Evolutionary conservation across 1,140 invertebrate species (phyloP), one percentile per base, ranked within the genome.

Genomic region (Theocolax elegans): DNA sequence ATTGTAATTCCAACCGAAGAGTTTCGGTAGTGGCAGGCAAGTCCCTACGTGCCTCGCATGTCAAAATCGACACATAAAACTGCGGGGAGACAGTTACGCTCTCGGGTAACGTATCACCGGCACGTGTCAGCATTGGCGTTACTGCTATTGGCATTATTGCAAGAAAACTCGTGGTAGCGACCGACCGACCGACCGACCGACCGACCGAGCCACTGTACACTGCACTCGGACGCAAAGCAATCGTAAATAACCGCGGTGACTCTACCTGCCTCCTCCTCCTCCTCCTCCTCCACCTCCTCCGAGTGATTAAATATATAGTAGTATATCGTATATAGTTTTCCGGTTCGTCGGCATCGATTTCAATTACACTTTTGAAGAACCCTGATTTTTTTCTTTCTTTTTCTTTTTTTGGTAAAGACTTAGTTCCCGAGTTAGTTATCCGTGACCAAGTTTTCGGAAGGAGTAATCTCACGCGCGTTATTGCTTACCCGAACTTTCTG

Each of bases 21-120:
- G 80, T 84, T 83, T 85, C 81, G 79, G 78, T 81, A 84, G 82
- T 79, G 80, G 82, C 81, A 85, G 80, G 82, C 81, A 85, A 84
- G 81, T 82, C 62, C 38, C 75, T 85, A 86, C 84, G 84, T 86
- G 85, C 77, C 59, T 27, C 67, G 85, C 78, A 78, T 85, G 79
- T 84, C 84, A 86, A 85, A 81, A 84, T 84, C 81, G 83, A 82
- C 79, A 79, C 78, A 85, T 85, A 86, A 85, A 85, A 86, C 80
- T 85, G 75, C 44, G 63, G 72, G 59, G 76, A 81, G 83, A 83
- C 82, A 80, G 79, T 78, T 80, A 82, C 56, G 40, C 70, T 48
- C 51, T 72, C 68, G 72, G 74, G 74, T 85, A 85, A 86, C 79
- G 81, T 85, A 86, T 86, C 80, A 79, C 72, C 69, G 68, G 83